Percentiles rank a stretch among this genome's conserved stretches.
These are phyloP conservation scores for Micrastur ruficollis DNA, from an alignment of 2,797 vertebrate species.

Conservation along the genomic window DNA sequence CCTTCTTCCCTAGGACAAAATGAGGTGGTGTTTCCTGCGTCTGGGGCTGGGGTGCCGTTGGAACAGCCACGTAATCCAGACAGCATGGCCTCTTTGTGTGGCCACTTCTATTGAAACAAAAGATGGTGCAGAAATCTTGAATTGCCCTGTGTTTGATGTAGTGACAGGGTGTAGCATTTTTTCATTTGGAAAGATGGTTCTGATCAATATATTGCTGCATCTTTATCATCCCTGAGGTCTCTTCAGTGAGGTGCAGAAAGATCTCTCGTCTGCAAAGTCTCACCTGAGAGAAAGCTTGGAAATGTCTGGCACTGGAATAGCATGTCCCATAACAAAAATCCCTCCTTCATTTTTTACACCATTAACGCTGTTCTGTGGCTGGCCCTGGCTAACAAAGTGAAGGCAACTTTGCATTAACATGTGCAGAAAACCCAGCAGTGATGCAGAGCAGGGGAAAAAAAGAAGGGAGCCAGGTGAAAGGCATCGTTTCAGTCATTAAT, in stretches of 20 bases:
- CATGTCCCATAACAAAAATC: rapidly evolving
- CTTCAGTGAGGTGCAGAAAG: neutral
- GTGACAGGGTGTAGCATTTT: neutral
- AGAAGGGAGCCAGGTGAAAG: constrained; percentile 52
- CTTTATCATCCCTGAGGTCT: neutral
- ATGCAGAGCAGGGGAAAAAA: neutral
- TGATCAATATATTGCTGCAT: neutral
- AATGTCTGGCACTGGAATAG: neutral
- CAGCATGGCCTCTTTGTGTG: rapidly evolving
- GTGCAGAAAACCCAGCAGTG: constrained; percentile 17
- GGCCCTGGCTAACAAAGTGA: neutral
- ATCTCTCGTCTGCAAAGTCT: neutral
- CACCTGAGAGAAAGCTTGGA: neutral
- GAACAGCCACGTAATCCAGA: neutral
- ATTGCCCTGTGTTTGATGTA: neutral
- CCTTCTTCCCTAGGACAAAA: neutral
- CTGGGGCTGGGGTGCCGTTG: neutral
- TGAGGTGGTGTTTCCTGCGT: rapidly evolving
- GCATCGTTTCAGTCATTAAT: constrained; percentile 23
- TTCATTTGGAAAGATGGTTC: neutral
- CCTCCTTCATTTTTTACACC: neutral
- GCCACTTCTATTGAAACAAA: neutral
- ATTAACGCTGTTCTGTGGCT: neutral
- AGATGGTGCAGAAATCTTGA: neutral
- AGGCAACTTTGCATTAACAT: neutral